Percentiles rank a stretch among this genome's conserved stretches.
Conservation (phyloP, 2,888 invertebrate genomes). For the Zygogramma bicolorata region DNA sequence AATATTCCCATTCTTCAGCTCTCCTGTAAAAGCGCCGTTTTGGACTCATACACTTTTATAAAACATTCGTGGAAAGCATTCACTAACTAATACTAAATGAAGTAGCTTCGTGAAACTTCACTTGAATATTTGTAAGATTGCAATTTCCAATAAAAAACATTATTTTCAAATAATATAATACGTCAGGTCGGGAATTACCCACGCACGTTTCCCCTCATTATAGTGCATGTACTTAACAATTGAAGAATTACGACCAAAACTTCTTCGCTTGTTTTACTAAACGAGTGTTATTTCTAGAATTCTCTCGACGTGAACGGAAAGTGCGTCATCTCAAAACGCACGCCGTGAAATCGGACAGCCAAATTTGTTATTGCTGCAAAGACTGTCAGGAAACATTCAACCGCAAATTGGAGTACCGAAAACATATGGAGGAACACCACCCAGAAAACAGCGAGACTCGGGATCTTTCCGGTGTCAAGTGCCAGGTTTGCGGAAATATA, state of each 20-base stretch:
- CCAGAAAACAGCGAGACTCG: slow-evolving; percentile 23
- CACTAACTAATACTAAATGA: too few species aligned
- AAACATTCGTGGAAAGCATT: too few species aligned
- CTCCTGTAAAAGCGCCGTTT: too few species aligned
- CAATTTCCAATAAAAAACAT: too few species aligned
- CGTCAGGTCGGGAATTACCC: too few species aligned
- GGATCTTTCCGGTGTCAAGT: slow-evolving; percentile 1
- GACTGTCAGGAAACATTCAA: slow-evolving; percentile 24
- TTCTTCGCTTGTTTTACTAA: not conserved
- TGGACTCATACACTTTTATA: too few species aligned
- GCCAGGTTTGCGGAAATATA: slow-evolving; percentile 36
- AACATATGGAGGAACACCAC: slow-evolving; percentile 30
- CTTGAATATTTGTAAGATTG: too few species aligned
- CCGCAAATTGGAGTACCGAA: slow-evolving; percentile 23
- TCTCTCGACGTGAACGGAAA: slow-evolving; percentile 33
- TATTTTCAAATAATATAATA: too few species aligned
- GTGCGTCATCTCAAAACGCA: slow-evolving; percentile 28
- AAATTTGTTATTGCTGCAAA: slow-evolving; percentile 28
- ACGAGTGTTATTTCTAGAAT: slow-evolving; percentile 24
- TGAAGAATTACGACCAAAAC: not conserved
- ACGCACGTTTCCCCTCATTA: not conserved
- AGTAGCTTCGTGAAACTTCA: too few species aligned
- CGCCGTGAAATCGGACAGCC: slow-evolving; percentile 15
- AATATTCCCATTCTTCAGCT: too few species aligned
- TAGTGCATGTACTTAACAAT: not conserved